Evolutionary conservation across 92 coral and sea anemone species (phyloP).

Genomic region (Micromussa lordhowensis): DNA sequence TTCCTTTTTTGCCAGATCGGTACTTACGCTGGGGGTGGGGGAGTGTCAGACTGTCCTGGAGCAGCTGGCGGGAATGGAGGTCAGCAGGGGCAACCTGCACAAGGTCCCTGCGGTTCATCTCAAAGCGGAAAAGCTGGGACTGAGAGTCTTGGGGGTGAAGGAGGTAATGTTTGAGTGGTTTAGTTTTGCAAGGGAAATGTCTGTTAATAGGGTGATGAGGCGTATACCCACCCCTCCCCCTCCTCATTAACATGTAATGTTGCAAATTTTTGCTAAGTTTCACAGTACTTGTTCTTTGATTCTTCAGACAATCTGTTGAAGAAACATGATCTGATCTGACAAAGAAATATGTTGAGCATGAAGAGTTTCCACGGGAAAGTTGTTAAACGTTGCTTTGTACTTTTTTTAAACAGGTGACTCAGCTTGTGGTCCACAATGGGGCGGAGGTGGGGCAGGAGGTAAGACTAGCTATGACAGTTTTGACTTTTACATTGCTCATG

Average conservation of each 20-base stretch:
- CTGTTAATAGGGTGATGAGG: too few species aligned
- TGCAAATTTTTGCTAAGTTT: too few species aligned
- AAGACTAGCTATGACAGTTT: not conserved
- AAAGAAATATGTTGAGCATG: too few species aligned
- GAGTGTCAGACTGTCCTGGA: constrained; percentile 24
- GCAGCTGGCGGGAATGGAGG: constrained; percentile 57
- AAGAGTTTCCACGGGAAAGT: too few species aligned
- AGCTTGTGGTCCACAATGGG: not conserved
- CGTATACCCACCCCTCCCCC: too few species aligned
- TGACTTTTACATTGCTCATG: not conserved
- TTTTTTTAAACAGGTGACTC: not conserved
- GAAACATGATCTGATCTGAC: too few species aligned
- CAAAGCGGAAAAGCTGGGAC: constrained; percentile 16
- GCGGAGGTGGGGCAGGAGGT: constrained; percentile 37
- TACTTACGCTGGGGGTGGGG: constrained; percentile 64
- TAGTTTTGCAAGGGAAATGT: not conserved
- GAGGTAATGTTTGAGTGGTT: not conserved
- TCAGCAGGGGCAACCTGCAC: constrained; percentile 33
- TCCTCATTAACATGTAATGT: too few species aligned
- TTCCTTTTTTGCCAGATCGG: not conserved
- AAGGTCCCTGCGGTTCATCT: constrained; percentile 18
- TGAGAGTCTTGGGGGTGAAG: constrained; percentile 17
- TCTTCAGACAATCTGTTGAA: too few species aligned
- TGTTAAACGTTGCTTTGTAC: too few species aligned
- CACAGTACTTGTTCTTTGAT: not conserved